Base-by-base conservation (phyloP, 2,888 invertebrate genomes). In the Euclidia mi region DNA sequence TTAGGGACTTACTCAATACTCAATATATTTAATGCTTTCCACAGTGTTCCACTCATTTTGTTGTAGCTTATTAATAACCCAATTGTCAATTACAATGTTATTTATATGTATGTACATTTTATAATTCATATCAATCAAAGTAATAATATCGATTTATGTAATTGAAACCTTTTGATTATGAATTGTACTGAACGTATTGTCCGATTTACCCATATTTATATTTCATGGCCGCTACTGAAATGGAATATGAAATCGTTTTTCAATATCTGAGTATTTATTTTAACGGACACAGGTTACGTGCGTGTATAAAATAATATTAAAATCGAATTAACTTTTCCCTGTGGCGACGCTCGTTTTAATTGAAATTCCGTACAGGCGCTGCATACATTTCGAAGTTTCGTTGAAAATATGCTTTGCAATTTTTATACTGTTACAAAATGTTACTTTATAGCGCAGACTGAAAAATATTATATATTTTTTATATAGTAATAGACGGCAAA, bases 131-230 rank as follows among this genome's bases (percentile, higher is more conserved):
- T n/a, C n/a, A n/a, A n/a, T n/a, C n/a, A 52, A 49, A 35, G 40
- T 56, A 57, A 56, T 48, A 11, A 15, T 10, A 50, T 34, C 41
- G 66, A 74, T 71, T 74, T 52, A 15, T 32, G 18, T 63, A 60
- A 73, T 71, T 57, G 40, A 9, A 29, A 4, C 11, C 20, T 52
- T 66, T 66, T 71, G 67, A 66, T 66, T 32, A 31, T 41, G 46
- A 45, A 62, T 56, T 62, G 41, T 37, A 10, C 41, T 20, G 14
- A 31, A n/a, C 6, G 11, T 40, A 48, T 32, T 20, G 12, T 40
- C 7, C 32, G 12, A 14, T 42, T 28, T 34, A 7, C 11, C 4
- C 1, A 40, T 14, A 28, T 49, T 28, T 25, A n/a, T n/a, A 29
- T 49, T 49, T 42, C 10, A 35, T 9, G 1, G 10, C 17, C 32